Conservation (phyloP, 2,797 vertebrate genomes). For the Delichon dasypus region DNA sequence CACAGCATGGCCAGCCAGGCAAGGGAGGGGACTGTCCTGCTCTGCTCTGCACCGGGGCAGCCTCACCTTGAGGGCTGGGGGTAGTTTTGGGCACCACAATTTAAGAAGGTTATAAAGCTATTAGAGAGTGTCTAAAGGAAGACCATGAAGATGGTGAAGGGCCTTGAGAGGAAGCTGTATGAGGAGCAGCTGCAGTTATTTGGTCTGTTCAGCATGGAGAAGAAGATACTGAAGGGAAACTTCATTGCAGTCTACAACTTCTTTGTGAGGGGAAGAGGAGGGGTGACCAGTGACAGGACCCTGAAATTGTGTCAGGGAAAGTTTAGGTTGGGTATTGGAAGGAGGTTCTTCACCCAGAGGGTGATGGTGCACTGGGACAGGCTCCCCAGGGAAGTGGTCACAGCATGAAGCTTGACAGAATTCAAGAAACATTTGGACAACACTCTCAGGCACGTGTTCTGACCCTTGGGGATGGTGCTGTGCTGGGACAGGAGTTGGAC, state of each 20-base stretch:
- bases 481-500: background rate
- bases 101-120: background rate
- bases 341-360: background rate
- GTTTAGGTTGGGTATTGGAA: background rate
- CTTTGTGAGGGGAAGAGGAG: background rate
- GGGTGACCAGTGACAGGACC: background rate
- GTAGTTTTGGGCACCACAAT: background rate
- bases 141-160: background rate
- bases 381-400: background rate
- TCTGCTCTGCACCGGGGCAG: background rate
- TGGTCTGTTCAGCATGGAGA: background rate
- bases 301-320: background rate
- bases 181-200: background rate
- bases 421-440: background rate
- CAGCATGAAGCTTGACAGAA: background rate
- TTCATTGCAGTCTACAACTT: background rate
- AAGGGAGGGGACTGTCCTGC: background rate
- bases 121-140: background rate
- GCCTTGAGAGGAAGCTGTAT: background rate
- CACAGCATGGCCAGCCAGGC: fast-evolving
- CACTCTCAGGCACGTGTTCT: background rate
- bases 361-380: background rate
- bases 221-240: background rate
- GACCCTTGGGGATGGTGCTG: background rate
- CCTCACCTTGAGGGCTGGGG: fast-evolving